A percentile compares a stretch with the other conserved stretches of the same genome.
Evolutionary conservation across 2,888 invertebrate species (phyloP).

Genomic region (Cantharis lateralis): DNA sequence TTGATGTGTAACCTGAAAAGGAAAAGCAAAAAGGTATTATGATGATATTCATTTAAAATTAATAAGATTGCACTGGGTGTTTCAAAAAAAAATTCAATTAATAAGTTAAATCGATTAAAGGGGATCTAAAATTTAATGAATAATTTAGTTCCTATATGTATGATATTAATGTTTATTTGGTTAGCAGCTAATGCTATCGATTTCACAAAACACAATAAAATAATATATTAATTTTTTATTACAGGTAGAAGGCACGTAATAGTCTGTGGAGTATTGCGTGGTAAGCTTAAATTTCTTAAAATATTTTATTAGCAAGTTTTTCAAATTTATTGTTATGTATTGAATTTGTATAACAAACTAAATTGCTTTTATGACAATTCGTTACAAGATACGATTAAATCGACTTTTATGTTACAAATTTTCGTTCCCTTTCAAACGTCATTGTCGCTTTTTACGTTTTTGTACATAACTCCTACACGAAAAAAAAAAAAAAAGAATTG

Average conservation of each 20-base stretch:
- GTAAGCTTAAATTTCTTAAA: conserved; percentile 8
- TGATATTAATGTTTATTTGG: neutral
- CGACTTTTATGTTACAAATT: neutral
- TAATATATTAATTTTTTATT: conserved; percentile 6
- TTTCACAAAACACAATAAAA: neutral
- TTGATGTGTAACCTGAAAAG: neutral
- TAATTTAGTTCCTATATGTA: neutral
- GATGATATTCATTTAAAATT: neutral
- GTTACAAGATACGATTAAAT: neutral
- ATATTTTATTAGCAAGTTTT: neutral
- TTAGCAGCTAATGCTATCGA: neutral
- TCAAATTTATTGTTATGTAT: neutral
- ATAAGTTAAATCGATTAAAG: neutral
- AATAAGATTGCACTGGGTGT: neutral
- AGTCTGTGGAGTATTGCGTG: conserved; percentile 16
- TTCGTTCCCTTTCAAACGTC: neutral
- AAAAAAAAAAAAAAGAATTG: neutral
- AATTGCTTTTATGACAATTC: neutral
- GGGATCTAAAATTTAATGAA: neutral
- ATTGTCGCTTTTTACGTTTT: neutral
- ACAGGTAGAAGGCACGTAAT: conserved; percentile 17
- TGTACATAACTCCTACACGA: neutral
- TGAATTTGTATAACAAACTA: neutral
- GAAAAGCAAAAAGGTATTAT: neutral
- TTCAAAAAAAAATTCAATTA: neutral